Evolutionary conservation across 23 tunicate species (phyloP), one percentile per base, ranked within the genome.

Genomic region (Halocynthia aurantium): DNA sequence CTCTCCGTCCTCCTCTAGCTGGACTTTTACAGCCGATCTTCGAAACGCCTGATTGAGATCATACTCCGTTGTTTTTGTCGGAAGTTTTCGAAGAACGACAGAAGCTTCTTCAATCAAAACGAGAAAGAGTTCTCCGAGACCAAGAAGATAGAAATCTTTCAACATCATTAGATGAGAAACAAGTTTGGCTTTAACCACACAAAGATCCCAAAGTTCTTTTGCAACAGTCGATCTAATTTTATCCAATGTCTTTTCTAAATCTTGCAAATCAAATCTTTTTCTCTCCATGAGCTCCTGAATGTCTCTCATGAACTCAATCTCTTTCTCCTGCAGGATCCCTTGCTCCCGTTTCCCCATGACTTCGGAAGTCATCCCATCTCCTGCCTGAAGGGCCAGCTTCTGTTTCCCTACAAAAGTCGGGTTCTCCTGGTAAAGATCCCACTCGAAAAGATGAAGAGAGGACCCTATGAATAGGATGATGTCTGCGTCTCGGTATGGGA

Each of bases 381-480:
- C 19, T 8, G 60, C 50, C 9, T 6, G 60, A 53, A 74, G 60
- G 56, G 31, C 7, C 9, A 54, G 22, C 19, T 62, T 21, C 18
- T 54, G 60, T 31, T 31, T 31, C 44, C 44, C 44, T 4, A 31
- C 44, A 4, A 31, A 31, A 31, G 44, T 31, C 40, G 77, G 80
- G n/a, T 76, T 77, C 40, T 81, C 84, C 54, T 86, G 66, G 75
- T 87, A 65, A 13, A 92, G 61, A 52, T 80, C 87, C 72, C 74
- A 70, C 11, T 68, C 84, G 76, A 92, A 92, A 40, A 92, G 70
- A 80, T 82, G 85, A 55, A 92, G 69, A 52, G 98, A 92, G 7
- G 98, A 70, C 7, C 98, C 98, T 74, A 92, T 79, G 67, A 92
- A 92, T 60, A 86, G 79, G 76, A 92, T 92, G 13, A 92, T 81